These are phyloP conservation scores for Pristionchus exspectatus DNA, from an alignment of 2,888 invertebrate species.

Conservation along the genomic window DNA sequence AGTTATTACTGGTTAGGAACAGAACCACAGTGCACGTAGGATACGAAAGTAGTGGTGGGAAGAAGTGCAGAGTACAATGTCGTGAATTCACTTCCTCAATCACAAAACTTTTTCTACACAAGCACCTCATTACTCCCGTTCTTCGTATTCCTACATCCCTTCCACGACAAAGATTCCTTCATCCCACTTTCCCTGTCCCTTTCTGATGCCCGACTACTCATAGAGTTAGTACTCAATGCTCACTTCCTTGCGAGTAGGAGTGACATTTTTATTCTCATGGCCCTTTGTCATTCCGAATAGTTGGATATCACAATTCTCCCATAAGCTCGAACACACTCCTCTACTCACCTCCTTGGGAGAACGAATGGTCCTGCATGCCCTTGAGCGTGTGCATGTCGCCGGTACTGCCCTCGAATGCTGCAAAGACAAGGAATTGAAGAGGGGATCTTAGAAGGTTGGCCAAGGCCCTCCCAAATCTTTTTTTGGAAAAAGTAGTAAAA, in stretches of 20 bases:
- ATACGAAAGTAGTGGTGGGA: background rate
- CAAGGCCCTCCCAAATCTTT: no score
- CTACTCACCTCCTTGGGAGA: slow-evolving; percentile 40
- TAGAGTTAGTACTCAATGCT: no score
- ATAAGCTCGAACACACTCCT: background rate
- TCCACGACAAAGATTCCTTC: background rate
- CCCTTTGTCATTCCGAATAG: no score
- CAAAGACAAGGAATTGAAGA: background rate
- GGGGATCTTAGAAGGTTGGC: background rate
- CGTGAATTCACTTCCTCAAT: background rate
- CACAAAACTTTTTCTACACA: background rate
- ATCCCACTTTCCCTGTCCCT: background rate
- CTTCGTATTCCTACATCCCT: background rate
- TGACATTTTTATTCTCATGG: no score
- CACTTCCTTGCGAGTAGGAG: no score
- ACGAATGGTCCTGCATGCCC: slow-evolving; percentile 28
- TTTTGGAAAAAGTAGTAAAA: no score
- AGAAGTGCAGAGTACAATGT: background rate
- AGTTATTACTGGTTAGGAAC: background rate
- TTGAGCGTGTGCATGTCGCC: slow-evolving; percentile 46
- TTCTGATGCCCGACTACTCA: no score
- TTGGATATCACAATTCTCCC: no score
- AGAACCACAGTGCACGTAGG: background rate
- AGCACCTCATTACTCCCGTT: no score
- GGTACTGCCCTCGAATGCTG: slow-evolving; percentile 38